Base-by-base conservation (phyloP, 37 sponge, comb jelly and placozoan genomes). In the Hexactinellida sp. region DNA sequence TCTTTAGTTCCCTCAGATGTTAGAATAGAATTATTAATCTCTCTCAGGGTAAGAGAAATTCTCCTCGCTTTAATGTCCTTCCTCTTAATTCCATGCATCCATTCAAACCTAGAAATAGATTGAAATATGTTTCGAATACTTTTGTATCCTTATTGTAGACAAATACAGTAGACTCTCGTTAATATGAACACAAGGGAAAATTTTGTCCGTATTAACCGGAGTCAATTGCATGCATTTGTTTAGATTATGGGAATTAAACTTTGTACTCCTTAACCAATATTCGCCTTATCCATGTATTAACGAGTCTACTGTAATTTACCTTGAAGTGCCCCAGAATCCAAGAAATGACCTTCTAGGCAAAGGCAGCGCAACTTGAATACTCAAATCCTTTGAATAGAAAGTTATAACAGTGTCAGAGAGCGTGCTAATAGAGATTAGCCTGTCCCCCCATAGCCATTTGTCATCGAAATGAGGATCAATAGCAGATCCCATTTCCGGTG, bases 381-480 rank as follows among this genome's bases (percentile, higher is more conserved):
- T 37, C 23, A 37, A 36, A 55, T 82, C 55, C 55, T 85, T 82
- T 25, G 83, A 52, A 37, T 23, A 86, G 83, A 98, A 98, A 5
- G 93, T 91, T 38, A 98, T 83, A 36, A 86, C 5, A 1, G 92
- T 93, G 52, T 90, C 76, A 28, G 96, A 94, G 36, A 92, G 89
- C 38, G 94, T 90, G 83, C 94, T 98, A 36, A 98, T 5, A 0
- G 94, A 95, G 82, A 98, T 89, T 55, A 98, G 89, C 36, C 92
- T 86, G 24, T 93, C 90, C 0, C 99, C 99, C 99, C 99, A 98
- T 37, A 98, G 36, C 99, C 99, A 98, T 84, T 54, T 34, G 86
- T 98, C 99, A 84, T 98, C 99, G 0, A 82, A 28, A 82, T 98
- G 99, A 36, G 97, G 94, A 37, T 92, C 96, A 38, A 98, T 98